Evolutionary conservation across 2,888 invertebrate species (phyloP).

Genomic region (Zelleria hepariella): DNA sequence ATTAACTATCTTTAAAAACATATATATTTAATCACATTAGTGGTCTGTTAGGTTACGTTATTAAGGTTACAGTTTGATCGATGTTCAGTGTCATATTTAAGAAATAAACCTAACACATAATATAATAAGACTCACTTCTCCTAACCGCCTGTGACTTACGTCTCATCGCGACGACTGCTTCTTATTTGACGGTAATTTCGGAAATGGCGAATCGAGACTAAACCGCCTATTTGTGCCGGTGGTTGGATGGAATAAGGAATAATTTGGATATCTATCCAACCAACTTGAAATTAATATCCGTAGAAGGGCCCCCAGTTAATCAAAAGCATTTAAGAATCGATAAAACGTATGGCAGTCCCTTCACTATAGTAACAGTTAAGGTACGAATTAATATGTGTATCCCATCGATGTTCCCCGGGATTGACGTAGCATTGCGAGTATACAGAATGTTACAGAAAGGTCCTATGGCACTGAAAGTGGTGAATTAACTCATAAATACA

Average conservation of each 20-base stretch:
- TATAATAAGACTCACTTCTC: neutral
- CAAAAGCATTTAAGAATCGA: conserved; percentile 19
- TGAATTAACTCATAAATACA: too few species aligned
- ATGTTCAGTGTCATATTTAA: conserved; percentile 28
- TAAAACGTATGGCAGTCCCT: conserved; percentile 30
- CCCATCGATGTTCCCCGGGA: conserved; percentile 24
- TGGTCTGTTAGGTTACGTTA: conserved; percentile 22
- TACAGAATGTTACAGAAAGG: neutral
- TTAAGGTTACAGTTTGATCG: conserved; percentile 28
- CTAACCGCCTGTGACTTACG: neutral
- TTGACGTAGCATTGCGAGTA: conserved; percentile 14
- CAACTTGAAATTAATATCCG: too few species aligned
- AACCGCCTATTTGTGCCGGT: too few species aligned
- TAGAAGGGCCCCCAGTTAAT: too few species aligned
- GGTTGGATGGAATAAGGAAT: too few species aligned
- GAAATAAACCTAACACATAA: neutral
- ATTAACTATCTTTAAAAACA: conserved; percentile 20
- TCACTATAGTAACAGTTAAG: conserved; percentile 22
- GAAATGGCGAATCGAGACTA: neutral
- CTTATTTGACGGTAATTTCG: too few species aligned
- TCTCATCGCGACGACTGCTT: too few species aligned
- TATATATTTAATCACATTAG: neutral
- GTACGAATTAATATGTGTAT: conserved; percentile 23
- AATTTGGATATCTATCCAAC: too few species aligned
- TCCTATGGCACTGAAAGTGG: too few species aligned